phyloP scores from a whole-genome alignment of 2,797 vertebrate genomes.

The Simalia tracyae region DNA sequence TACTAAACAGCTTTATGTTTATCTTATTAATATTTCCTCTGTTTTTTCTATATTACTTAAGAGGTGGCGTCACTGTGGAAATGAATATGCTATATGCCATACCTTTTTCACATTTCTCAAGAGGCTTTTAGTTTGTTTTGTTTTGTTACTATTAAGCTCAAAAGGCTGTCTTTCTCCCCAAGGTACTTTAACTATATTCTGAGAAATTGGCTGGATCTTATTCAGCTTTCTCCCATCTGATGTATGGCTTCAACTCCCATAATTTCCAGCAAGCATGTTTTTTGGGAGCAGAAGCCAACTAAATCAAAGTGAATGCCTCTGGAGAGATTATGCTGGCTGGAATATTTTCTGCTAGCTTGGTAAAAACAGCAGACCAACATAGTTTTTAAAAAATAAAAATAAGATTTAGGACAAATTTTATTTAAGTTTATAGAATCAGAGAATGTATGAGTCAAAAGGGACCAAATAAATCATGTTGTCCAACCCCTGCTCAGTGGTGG shows the following conservation, averaged over 20 bases:
- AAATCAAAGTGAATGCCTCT: background rate
- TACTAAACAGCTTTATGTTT: background rate
- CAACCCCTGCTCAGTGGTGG: background rate
- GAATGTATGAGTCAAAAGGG: background rate
- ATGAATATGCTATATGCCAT: background rate
- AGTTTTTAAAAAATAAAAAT: background rate
- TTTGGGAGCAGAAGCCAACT: background rate
- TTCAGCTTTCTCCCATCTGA: background rate
- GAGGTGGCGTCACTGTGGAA: background rate
- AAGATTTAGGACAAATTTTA: background rate
- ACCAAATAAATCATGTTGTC: background rate
- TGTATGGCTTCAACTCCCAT: background rate
- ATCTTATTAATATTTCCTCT: background rate
- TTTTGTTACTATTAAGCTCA: background rate
- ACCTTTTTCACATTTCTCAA: background rate
- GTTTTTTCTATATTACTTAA: background rate
- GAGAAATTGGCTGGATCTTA: background rate
- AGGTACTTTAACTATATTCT: background rate
- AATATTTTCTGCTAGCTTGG: background rate
- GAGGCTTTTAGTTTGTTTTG: background rate
- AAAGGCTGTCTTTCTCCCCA: background rate
- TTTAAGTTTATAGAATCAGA: background rate
- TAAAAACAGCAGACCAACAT: background rate
- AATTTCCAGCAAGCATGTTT: background rate
- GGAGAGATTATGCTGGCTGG: background rate